Percentiles rank a stretch among this genome's conserved stretches.
These are phyloP conservation scores for Montipora cactus DNA, from an alignment of 64 coral and sea anemone genomes.

Conservation along the genomic window DNA sequence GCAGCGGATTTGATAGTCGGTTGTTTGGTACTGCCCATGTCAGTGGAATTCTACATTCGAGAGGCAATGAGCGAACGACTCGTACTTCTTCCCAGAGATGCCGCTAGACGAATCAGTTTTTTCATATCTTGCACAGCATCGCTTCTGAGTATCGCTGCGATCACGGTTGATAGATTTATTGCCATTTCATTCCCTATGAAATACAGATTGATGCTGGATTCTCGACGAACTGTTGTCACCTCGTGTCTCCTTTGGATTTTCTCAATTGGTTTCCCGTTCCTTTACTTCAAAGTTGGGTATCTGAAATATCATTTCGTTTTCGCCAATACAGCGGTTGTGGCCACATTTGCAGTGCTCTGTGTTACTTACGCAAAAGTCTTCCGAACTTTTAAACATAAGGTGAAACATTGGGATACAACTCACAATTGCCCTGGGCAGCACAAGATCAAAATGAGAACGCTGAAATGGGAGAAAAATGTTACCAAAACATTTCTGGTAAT, in stretches of 20 bases:
- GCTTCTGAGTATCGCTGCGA: slow-evolving; percentile 71
- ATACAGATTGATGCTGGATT: slow-evolving; percentile 49
- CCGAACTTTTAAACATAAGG: slow-evolving; percentile 41
- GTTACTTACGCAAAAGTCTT: slow-evolving; percentile 53
- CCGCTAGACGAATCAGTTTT: slow-evolving; percentile 46
- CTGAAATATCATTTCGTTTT: slow-evolving; percentile 88
- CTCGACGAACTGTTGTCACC: slow-evolving; percentile 6
- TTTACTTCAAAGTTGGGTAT: slow-evolving; percentile 90
- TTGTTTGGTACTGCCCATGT: slow-evolving; percentile 68
- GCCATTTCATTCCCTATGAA: slow-evolving; percentile 76
- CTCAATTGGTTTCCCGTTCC: slow-evolving; percentile 58
- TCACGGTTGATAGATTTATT: slow-evolving; percentile 88
- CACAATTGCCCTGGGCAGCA: background rate
- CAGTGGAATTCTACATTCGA: slow-evolving; percentile 67
- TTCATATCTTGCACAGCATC: slow-evolving; percentile 84
- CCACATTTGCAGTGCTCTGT: slow-evolving; percentile 66
- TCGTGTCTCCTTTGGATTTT: slow-evolving; percentile 67
- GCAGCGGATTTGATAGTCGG: slow-evolving; percentile 85
- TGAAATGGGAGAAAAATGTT: slow-evolving; percentile 71
- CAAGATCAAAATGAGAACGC: background rate
- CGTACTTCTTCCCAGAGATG: background rate
- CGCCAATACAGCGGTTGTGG: slow-evolving; percentile 82
- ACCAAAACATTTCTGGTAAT: slow-evolving; percentile 88
- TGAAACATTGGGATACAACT: background rate
- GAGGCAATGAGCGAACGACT: slow-evolving; percentile 43